Conservation (phyloP, 2,888 invertebrate species). For the Luperina testacea region DNA sequence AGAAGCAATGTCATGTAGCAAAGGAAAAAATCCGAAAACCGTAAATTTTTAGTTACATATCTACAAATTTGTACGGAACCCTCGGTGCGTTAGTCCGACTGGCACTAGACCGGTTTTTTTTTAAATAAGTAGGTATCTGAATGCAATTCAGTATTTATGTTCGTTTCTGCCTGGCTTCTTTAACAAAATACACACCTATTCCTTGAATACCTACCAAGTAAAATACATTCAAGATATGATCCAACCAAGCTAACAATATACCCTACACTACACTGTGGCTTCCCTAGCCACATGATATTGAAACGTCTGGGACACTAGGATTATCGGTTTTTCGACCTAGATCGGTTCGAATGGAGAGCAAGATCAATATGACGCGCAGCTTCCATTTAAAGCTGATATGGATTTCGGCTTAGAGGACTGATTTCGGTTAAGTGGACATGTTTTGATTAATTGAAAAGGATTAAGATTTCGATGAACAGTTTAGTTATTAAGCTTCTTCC, state of each 20-base stretch:
- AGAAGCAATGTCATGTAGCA: too few relatives aligned
- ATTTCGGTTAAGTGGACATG: neutral
- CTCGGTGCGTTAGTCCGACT: too few relatives aligned
- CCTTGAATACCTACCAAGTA: neutral
- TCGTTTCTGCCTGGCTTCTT: too few relatives aligned
- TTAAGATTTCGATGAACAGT: neutral
- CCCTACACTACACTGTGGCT: neutral
- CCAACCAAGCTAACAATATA: slow-evolving; percentile 3
- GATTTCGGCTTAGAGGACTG: neutral
- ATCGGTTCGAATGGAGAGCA: slow-evolving; percentile 20
- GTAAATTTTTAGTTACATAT: too few relatives aligned
- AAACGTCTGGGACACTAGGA: slow-evolving; percentile 18
- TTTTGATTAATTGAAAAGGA: neutral
- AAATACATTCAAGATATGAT: neutral
- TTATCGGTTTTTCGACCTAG: slow-evolving; percentile 24
- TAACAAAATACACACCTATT: neutral
- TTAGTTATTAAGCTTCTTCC: neutral
- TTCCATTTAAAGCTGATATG: slow-evolving; percentile 2
- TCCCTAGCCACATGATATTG: slow-evolving; percentile 12
- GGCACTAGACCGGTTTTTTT: neutral
- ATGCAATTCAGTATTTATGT: neutral
- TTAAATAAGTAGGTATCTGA: too few relatives aligned
- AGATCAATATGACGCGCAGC: slow-evolving; percentile 30
- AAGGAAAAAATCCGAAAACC: too few relatives aligned
- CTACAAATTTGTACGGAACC: too few relatives aligned